Base-by-base conservation (phyloP, 2,113 vertebrate species). In the Otus sunia region DNA sequence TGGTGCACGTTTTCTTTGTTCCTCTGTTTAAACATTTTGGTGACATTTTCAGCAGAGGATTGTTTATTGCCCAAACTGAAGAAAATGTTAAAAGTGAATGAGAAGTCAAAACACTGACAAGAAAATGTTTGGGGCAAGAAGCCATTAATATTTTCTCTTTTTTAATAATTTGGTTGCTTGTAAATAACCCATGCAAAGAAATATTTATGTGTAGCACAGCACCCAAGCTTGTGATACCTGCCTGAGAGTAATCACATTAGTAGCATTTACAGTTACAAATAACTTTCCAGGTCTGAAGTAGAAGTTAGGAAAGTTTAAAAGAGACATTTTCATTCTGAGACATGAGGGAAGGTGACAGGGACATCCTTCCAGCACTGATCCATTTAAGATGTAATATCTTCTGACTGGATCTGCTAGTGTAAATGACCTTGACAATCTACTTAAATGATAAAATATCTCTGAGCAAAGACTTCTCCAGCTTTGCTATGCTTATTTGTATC, bases 341-440 rank as follows among this genome's bases (percentile, higher is more conserved):
- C 0, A 0, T 58, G 66, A 66, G 45, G 53, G 20, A 96, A 81
- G 36, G 58, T 75, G 83, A 89, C 95, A 94, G 69, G 45, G n/a
- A 66, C 25, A 20, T 75, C 73, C 89, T 95, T 82, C 90, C 0
- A 2, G 87, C 86, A 39, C 60, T 27, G 72, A 62, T 34, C 32
- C 62, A 29, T 82, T 91, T 62, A 90, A 77, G 78, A 93, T 59
- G 25, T 94, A 82, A 90, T 77, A 41, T 59, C 55, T 80, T 95
- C 73, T 94, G 92, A 77, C 62, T 78, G 67, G 81, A 37, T 88
- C 66, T 49, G 19, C 37, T 63, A 36, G 69, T 80, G 64, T 75
- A 90, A 94, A 92, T 66, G 86, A 85, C 96, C 85, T 96, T 96
- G 64, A 64, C 85, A 81, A 64, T 78, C 84, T 71, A 84, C 59